Evolutionary conservation across 2,888 invertebrate genomes (phyloP).

Genomic region (Psococerastis gibbosa): DNA sequence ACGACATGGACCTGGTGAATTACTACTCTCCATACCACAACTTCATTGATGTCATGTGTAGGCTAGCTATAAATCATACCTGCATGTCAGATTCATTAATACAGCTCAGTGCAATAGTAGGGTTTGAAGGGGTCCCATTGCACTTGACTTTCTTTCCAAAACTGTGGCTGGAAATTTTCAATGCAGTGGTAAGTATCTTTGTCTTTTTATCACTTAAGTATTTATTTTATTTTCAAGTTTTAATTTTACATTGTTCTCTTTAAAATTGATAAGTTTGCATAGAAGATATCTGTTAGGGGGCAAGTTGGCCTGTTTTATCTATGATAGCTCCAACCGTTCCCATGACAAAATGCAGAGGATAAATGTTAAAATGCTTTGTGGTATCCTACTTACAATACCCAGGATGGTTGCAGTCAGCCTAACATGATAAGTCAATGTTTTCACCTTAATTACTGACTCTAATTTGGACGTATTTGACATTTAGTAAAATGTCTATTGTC

Average conservation of each 20-base stretch:
- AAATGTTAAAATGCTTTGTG: too few species aligned
- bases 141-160: slow-evolving; percentile 79
- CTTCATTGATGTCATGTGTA: slow-evolving; percentile 68
- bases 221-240: slow-evolving; percentile 1
- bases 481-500: too few species aligned
- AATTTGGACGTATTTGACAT: too few species aligned
- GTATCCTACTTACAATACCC: too few species aligned
- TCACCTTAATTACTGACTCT: too few species aligned
- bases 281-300: too few species aligned
- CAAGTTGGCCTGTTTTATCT: too few species aligned
- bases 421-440: too few species aligned
- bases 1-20: slow-evolving; percentile 52
- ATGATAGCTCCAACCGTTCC: too few species aligned
- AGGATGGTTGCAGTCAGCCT: too few species aligned
- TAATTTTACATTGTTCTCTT: background rate
- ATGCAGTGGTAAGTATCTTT: slow-evolving; percentile 37
- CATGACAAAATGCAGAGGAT: too few species aligned
- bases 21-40: slow-evolving; percentile 79
- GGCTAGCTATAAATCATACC: slow-evolving; percentile 75
- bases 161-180: slow-evolving; percentile 77
- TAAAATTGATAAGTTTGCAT: slow-evolving; percentile 10
- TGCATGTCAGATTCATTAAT: slow-evolving; percentile 72
- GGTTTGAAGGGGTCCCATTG: slow-evolving; percentile 73
- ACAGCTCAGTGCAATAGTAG: slow-evolving; percentile 71
- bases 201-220: slow-evolving; percentile 6